phyloP scores from a whole-genome alignment of 2,797 vertebrate genomes.

The Enteromius paludinosus region DNA sequence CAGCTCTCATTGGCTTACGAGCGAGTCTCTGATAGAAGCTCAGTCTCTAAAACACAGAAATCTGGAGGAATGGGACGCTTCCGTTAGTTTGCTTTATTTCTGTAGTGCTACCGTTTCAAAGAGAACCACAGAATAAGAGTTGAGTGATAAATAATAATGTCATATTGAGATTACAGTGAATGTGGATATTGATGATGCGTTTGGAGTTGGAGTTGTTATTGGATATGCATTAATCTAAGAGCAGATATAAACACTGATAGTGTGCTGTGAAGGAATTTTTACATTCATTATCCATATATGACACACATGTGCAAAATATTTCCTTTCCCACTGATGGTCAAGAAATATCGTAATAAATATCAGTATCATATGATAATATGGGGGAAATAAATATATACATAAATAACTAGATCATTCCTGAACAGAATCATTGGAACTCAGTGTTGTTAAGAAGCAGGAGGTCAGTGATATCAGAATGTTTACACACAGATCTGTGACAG shows the following conservation, averaged over 20 bases:
- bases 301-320: too few relatives aligned
- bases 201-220: neutral
- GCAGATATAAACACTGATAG: too few relatives aligned
- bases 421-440: too few relatives aligned
- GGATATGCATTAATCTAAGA: neutral
- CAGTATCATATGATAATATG: neutral
- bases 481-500: too few relatives aligned
- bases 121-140: too few relatives aligned
- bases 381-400: too few relatives aligned
- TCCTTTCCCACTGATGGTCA: neutral
- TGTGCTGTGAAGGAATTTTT: too few relatives aligned
- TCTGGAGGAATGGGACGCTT: neutral
- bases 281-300: too few relatives aligned
- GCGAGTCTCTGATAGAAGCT: neutral
- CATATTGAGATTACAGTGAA: too few relatives aligned
- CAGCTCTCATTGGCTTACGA: constrained; percentile 32
- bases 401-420: neutral
- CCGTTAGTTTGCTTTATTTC: neutral
- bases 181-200: neutral
- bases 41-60: neutral
- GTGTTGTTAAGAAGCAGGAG: too few relatives aligned
- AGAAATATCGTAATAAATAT: neutral
- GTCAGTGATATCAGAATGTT: too few relatives aligned
- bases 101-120: neutral
- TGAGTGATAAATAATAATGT: too few relatives aligned